Conservation (phyloP, 2,888 invertebrate genomes). For the Margaritifera margaritifera region DNA sequence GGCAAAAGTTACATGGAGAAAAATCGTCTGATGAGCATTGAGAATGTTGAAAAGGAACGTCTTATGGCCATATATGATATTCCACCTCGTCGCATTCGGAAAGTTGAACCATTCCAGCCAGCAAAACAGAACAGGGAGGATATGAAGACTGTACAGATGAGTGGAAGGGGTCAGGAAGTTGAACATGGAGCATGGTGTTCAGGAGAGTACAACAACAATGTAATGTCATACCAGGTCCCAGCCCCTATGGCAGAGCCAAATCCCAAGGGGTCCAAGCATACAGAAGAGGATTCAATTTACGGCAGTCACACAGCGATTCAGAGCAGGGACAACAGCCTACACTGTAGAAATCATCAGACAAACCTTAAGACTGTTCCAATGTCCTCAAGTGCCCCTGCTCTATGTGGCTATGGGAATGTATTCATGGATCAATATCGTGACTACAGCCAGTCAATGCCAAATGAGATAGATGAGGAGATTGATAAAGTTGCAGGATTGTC, state of each 20-base stretch:
- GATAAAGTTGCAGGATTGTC: constrained; percentile 26
- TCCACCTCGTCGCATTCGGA: constrained; percentile 54
- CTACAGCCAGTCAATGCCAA: constrained; percentile 40
- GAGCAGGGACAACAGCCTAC: constrained; percentile 4
- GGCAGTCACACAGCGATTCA: constrained; percentile 25
- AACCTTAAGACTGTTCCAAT: constrained; percentile 25
- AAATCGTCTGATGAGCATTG: constrained; percentile 54
- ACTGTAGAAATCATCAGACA: not conserved
- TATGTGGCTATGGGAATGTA: constrained; percentile 35
- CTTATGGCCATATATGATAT: constrained; percentile 63
- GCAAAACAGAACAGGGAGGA: not conserved
- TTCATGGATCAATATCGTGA: constrained; percentile 14
- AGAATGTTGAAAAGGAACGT: constrained; percentile 54
- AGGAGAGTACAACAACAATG: constrained; percentile 43
- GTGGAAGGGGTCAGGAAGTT: not conserved
- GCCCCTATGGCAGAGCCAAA: constrained; percentile 8
- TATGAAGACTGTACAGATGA: constrained; percentile 3
- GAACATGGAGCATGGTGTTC: constrained; percentile 15
- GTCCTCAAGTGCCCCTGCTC: constrained; percentile 46
- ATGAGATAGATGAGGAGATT: constrained; percentile 47
- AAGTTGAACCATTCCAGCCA: constrained; percentile 40
- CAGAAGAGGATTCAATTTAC: too few species aligned
- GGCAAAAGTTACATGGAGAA: constrained; percentile 50
- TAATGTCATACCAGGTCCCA: constrained; percentile 42
- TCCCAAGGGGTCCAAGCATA: too few species aligned